phyloP scores from a whole-genome alignment of 1,140 invertebrate genomes.

The Euura saliciscinereae region DNA sequence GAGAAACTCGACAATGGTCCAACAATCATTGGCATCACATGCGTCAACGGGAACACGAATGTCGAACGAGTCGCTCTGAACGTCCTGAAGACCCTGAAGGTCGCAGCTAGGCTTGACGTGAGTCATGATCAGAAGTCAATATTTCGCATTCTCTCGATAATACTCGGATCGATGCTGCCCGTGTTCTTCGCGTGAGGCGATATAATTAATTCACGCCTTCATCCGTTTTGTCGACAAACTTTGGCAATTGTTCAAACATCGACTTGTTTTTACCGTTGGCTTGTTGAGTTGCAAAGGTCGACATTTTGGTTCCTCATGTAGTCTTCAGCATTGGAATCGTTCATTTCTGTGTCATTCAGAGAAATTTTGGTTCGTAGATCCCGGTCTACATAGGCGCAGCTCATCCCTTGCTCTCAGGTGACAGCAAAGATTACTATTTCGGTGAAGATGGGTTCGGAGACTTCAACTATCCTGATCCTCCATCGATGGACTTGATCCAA shows the following conservation, averaged over 20 bases:
- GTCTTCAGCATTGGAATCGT: no score
- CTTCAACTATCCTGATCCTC: constrained; percentile 45
- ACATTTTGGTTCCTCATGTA: no score
- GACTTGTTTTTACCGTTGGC: no score
- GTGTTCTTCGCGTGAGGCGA: no score
- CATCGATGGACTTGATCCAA: constrained; percentile 38
- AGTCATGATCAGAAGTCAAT: constrained; percentile 32
- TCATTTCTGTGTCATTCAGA: no score
- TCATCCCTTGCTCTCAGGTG: constrained; percentile 46
- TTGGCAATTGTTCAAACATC: no score
- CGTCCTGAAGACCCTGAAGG: constrained; percentile 62
- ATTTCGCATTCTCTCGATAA: no score
- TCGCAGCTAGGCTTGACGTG: constrained; percentile 60
- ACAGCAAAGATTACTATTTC: constrained; percentile 40
- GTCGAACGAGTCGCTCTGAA: constrained; percentile 65
- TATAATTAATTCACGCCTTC: background rate
- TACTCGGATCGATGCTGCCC: no score
- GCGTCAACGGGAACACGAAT: constrained; percentile 67
- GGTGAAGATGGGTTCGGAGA: constrained; percentile 64
- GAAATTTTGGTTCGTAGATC: constrained; percentile 45
- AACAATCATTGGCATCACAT: constrained; percentile 64
- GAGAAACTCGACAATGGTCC: constrained; percentile 34
- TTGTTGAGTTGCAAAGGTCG: no score
- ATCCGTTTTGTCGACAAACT: no score
- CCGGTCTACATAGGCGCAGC: constrained; percentile 56